phyloP scores from a whole-genome alignment of 2,113 vertebrate genomes.

The Crotophaga sulcirostris region DNA sequence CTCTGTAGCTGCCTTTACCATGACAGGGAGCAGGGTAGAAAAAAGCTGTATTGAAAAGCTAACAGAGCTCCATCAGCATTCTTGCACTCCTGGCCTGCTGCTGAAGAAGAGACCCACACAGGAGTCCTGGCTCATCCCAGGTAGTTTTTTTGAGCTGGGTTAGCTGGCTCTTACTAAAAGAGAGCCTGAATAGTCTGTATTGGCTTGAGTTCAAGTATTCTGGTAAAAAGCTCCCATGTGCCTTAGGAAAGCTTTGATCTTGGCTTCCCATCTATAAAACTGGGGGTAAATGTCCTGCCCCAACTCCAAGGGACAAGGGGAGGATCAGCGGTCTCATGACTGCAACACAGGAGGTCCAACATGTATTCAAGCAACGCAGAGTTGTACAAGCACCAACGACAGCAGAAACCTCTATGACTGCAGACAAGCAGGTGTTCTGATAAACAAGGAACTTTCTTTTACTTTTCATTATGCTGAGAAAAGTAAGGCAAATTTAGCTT shows the following conservation, averaged over 20 bases:
- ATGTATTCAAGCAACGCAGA: rapidly evolving
- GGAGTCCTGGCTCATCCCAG: neutral
- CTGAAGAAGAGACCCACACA: neutral
- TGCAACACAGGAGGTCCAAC: rapidly evolving
- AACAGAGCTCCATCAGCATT: neutral
- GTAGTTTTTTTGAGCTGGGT: neutral
- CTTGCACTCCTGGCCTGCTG: neutral
- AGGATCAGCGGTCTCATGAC: neutral
- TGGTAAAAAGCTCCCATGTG: neutral
- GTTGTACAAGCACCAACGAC: neutral
- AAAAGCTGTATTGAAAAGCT: neutral
- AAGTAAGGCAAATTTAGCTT: neutral
- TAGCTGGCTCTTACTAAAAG: neutral
- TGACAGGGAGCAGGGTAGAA: neutral
- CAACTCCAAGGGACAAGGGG: neutral
- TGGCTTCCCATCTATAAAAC: neutral
- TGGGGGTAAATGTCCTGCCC: neutral
- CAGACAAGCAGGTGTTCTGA: neutral
- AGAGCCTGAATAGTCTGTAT: neutral
- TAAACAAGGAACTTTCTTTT: neutral
- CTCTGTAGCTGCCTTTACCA: neutral
- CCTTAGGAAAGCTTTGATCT: neutral
- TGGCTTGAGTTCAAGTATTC: neutral
- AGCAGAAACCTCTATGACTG: neutral
- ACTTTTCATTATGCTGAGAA: too few relatives aligned